A percentile compares a stretch with the other conserved stretches of the same genome.
Evolutionary conservation across 2,797 vertebrate species (phyloP).

Genomic region (Sciurus vulgaris): DNA sequence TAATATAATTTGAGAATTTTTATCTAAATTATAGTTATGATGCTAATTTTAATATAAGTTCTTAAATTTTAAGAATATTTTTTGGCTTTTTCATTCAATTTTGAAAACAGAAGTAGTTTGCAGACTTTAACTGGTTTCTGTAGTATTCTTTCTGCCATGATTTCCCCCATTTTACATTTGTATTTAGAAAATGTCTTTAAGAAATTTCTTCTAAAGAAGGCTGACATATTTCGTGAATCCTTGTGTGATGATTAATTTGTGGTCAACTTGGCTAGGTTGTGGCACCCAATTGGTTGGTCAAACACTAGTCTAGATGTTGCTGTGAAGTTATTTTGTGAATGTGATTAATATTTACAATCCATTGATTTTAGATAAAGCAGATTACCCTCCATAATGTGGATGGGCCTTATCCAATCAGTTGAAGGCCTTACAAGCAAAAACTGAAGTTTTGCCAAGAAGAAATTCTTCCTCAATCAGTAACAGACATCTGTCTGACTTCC

Average conservation of each 20-base stretch:
- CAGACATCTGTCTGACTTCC: neutral
- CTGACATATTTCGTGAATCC: neutral
- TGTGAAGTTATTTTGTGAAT: neutral
- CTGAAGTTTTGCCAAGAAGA: neutral
- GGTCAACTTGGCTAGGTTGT: neutral
- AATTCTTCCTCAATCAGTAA: neutral
- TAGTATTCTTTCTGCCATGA: neutral
- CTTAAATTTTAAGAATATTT: conserved; percentile 37
- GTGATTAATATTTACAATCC: neutral
- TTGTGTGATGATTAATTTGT: neutral
- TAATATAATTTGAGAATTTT: neutral
- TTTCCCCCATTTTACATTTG: neutral
- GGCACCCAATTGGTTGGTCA: neutral
- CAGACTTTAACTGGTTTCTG: conserved; percentile 24
- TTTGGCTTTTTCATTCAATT: conserved; percentile 43
- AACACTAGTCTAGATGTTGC: neutral
- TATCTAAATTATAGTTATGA: conserved; percentile 4
- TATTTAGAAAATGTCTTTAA: conserved; percentile 34
- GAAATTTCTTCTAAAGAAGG: conserved; percentile 21
- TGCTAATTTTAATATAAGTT: conserved; percentile 4
- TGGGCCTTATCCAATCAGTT: neutral
- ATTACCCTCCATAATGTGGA: neutral
- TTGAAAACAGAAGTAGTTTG: conserved; percentile 43
- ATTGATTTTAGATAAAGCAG: neutral
- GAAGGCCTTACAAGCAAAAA: neutral